Evolutionary conservation across 2,113 vertebrate species (phyloP).

Genomic region (Gadus macrocephalus): DNA sequence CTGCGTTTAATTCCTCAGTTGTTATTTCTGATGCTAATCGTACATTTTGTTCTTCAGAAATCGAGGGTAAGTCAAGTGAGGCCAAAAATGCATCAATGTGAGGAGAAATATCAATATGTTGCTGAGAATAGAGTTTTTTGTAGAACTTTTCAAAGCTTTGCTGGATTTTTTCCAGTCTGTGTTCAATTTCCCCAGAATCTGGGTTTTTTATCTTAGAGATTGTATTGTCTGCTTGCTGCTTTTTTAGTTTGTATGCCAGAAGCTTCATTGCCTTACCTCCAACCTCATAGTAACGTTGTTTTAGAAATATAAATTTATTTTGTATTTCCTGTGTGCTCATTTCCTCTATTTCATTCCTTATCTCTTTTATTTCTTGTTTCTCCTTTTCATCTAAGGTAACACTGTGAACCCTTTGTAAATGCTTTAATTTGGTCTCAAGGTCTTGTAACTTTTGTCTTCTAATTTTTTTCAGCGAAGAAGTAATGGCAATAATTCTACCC

Average conservation of each 20-base stretch:
- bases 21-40: background rate
- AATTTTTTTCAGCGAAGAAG: too few species aligned
- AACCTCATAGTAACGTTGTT: background rate
- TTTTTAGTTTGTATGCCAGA: background rate
- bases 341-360: background rate
- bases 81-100: background rate
- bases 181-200: background rate
- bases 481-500: background rate
- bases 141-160: background rate
- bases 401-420: background rate
- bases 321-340: background rate
- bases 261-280: background rate
- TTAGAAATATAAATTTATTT: background rate
- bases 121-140: background rate
- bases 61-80: background rate
- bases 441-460: too few species aligned
- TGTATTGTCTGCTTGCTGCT: background rate
- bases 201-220: background rate
- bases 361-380: background rate
- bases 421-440: background rate
- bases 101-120: background rate
- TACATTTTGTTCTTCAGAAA: background rate
- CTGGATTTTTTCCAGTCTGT: background rate
- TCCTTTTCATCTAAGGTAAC: background rate
- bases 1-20: background rate